Percentiles rank a stretch among this genome's conserved stretches.
phyloP scores from a whole-genome alignment of 2,888 invertebrate species.

The Caradrina clavipalpis region DNA sequence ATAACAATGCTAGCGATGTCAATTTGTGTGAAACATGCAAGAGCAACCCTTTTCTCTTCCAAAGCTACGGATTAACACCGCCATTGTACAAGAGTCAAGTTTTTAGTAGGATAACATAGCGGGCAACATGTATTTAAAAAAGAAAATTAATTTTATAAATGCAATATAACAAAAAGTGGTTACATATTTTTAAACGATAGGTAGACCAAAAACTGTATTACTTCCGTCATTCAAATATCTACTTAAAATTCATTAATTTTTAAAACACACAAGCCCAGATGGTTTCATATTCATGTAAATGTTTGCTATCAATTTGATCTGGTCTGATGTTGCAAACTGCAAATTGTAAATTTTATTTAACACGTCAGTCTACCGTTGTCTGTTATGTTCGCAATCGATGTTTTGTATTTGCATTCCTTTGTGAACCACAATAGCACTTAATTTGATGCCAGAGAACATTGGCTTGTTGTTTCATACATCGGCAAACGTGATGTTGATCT shows the following conservation, averaged over 20 bases:
- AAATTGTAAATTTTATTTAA: slow-evolving; percentile 39
- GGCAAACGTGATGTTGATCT: slow-evolving; percentile 40
- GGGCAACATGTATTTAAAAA: background rate
- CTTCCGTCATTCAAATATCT: slow-evolving; percentile 1
- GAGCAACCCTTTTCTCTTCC: background rate
- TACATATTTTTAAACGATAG: slow-evolving; percentile 4
- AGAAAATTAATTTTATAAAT: background rate
- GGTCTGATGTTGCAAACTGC: slow-evolving; percentile 34
- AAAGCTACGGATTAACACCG: background rate
- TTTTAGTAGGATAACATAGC: background rate
- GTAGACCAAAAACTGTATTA: background rate
- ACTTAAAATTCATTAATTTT: slow-evolving; percentile 17
- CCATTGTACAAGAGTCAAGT: background rate
- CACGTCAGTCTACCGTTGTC: slow-evolving; percentile 3
- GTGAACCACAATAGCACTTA: slow-evolving; percentile 48
- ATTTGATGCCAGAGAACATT: slow-evolving; percentile 47
- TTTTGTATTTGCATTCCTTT: slow-evolving; percentile 57
- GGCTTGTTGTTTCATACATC: slow-evolving; percentile 37
- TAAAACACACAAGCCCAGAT: slow-evolving; percentile 14
- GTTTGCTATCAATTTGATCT: slow-evolving; percentile 48
- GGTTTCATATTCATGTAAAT: slow-evolving; percentile 24
- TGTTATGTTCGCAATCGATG: slow-evolving; percentile 22
- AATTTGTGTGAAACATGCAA: too few species aligned
- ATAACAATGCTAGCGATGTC: background rate
- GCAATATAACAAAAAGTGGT: background rate